Conservation (phyloP, 2,888 invertebrate species). For the Chymomyza fuscimana region DNA sequence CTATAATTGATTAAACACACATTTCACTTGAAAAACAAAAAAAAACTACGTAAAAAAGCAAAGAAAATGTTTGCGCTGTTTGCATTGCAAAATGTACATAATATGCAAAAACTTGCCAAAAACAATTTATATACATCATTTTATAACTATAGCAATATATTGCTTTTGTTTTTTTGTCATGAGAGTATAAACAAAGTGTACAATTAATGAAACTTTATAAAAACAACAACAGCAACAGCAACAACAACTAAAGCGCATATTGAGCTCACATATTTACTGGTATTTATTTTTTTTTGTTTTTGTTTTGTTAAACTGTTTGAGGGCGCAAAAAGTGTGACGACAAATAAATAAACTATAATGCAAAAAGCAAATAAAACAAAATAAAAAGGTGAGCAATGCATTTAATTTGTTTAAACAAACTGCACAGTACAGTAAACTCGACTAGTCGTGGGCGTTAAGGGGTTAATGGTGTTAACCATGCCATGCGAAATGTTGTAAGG, state of each 20-base stretch:
- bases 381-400: constrained; percentile 8
- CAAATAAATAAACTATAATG: neutral
- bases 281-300: neutral
- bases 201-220: constrained; percentile 36
- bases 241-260: neutral
- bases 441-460: neutral
- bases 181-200: constrained; percentile 25
- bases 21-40: constrained; percentile 18
- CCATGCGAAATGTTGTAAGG: neutral
- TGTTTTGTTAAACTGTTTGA: neutral
- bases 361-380: neutral
- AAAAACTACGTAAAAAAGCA: constrained; percentile 5
- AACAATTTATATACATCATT: constrained; percentile 11
- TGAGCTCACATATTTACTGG: neutral
- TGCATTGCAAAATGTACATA: constrained; percentile 18
- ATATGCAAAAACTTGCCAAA: constrained; percentile 25
- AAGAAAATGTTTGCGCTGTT: constrained; percentile 38
- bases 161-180: constrained; percentile 2
- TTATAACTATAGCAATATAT: neutral
- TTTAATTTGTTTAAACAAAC: neutral
- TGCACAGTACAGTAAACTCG: neutral
- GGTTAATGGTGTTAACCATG: neutral
- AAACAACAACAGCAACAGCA: constrained; percentile 23
- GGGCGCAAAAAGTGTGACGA: neutral
- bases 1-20: constrained; percentile 17